These are phyloP conservation scores for Mormyrus hasselquistii DNA, from an alignment of 2,797 vertebrate genomes.

Conservation along the genomic window DNA sequence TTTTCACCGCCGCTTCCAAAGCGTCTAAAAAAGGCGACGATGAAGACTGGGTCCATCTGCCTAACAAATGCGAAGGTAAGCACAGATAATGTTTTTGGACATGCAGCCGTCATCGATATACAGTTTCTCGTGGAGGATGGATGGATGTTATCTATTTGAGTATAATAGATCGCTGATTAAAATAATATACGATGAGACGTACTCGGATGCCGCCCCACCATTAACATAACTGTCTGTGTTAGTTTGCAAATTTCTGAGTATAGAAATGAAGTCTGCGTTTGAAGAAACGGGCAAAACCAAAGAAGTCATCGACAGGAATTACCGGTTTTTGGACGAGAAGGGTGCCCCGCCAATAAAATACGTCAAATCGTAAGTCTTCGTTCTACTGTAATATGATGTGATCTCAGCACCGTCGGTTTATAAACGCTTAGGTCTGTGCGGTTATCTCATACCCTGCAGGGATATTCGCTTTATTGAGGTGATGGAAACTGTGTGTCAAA, in stretches of 20 bases:
- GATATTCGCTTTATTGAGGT: constrained; percentile 92
- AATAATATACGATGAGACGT: not conserved
- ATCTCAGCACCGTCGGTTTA: not conserved
- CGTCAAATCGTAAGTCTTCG: constrained; percentile 83
- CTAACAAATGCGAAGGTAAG: constrained; percentile 89
- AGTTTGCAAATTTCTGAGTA: constrained; percentile 92
- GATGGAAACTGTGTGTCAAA: constrained; percentile 86
- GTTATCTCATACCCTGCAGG: constrained; percentile 52
- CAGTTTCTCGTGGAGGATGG: not conserved
- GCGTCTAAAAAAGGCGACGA: constrained; percentile 45
- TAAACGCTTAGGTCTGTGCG: not conserved
- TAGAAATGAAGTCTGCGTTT: constrained; percentile 91
- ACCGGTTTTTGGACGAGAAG: constrained; percentile 80
- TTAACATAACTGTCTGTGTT: constrained; percentile 9
- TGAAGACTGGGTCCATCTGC: constrained; percentile 84
- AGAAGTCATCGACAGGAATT: constrained; percentile 84
- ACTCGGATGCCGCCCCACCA: not conserved
- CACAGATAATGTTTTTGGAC: not conserved
- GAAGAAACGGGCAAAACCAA: constrained; percentile 89
- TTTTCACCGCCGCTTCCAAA: constrained; percentile 20
- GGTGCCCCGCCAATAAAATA: constrained; percentile 81
- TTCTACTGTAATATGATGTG: not conserved
- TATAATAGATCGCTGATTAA: not conserved
- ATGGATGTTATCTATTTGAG: not conserved
- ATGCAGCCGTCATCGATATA: not conserved